Conservation (phyloP, 92 coral and sea anemone genomes). For the Phenganax stokvisi region DNA sequence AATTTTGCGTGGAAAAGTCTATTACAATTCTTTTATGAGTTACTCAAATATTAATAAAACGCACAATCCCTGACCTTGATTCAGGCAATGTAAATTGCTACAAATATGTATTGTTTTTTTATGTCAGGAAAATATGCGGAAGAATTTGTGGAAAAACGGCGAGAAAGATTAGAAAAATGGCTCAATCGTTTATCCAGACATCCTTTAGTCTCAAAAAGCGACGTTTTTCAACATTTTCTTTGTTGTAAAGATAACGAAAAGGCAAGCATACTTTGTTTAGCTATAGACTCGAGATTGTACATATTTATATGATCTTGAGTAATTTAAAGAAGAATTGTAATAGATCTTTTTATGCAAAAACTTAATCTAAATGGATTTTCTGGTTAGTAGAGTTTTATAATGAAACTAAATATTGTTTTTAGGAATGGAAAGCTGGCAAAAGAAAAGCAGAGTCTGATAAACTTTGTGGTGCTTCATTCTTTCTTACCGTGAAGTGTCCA, state of each 20-base stretch:
- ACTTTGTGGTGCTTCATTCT: conserved; percentile 88
- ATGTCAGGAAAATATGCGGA: conserved; percentile 86
- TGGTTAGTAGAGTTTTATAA: no score
- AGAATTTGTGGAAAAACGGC: conserved; percentile 85
- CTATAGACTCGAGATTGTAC: no score
- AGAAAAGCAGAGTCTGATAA: conserved; percentile 91
- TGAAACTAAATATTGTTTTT: background rate
- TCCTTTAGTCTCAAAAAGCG: conserved; percentile 77
- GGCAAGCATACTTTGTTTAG: conserved; percentile 32
- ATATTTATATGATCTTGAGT: no score
- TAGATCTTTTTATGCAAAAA: background rate
- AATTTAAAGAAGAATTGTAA: no score
- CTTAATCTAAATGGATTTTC: background rate
- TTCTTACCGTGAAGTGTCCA: conserved; percentile 74
- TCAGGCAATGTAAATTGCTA: no score
- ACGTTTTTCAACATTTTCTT: conserved; percentile 76
- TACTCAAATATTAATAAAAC: no score
- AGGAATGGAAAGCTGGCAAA: conserved; percentile 99
- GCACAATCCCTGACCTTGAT: no score
- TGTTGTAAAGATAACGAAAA: conserved; percentile 71
- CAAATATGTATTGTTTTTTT: background rate
- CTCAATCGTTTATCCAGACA: conserved; percentile 79
- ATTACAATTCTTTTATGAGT: no score
- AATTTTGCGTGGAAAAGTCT: no score
- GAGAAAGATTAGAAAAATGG: conserved; percentile 86